Conservation (phyloP, 2,797 vertebrate species). For the Chelon auratus region DNA sequence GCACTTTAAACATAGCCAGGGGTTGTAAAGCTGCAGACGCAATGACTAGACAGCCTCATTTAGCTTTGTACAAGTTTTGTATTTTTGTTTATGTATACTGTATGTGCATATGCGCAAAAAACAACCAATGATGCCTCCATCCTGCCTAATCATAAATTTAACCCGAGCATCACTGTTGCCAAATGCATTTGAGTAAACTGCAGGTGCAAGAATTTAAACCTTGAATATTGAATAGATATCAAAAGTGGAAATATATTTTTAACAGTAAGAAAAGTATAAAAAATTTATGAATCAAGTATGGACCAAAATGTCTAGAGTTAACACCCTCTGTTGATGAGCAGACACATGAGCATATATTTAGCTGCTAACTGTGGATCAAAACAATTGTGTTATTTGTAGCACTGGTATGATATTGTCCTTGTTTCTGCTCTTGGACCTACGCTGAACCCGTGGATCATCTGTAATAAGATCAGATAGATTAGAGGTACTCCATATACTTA, state of each 20-base stretch:
- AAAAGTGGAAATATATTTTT: neutral
- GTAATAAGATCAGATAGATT: constrained; percentile 21
- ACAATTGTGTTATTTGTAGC: constrained; percentile 2
- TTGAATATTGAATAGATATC: neutral
- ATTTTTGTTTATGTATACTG: no score
- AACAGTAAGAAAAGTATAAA: neutral
- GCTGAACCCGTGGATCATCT: constrained; percentile 13
- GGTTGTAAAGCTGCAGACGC: constrained; percentile 49
- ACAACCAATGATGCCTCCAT: neutral
- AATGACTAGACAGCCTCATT: constrained; percentile 23
- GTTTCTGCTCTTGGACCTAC: neutral
- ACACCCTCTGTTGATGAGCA: neutral
- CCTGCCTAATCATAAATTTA: neutral
- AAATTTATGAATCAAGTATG: neutral
- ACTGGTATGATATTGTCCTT: neutral
- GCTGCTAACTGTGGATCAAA: neutral
- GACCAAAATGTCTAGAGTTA: neutral
- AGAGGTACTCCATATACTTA: neutral
- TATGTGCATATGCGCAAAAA: neutral
- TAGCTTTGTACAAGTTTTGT: constrained; percentile 16
- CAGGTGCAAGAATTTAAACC: neutral
- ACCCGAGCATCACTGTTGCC: neutral
- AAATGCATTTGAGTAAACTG: neutral
- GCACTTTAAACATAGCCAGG: constrained; percentile 49
- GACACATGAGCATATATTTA: constrained; percentile 5